These are phyloP conservation scores for Girardinichthys multiradiatus DNA, from an alignment of 2,113 vertebrate species.

Conservation along the genomic window DNA sequence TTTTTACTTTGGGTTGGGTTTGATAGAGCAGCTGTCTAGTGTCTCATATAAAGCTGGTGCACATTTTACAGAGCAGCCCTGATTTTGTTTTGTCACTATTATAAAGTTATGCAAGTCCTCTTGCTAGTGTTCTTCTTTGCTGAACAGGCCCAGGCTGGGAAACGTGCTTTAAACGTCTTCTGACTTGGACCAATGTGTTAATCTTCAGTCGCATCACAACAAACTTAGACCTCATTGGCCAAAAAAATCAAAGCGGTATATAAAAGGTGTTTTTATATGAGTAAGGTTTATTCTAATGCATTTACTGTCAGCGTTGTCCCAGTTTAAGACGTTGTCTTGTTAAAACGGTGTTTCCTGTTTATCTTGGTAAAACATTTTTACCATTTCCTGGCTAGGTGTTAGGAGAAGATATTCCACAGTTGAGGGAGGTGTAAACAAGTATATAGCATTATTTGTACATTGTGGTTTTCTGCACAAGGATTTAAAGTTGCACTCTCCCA, in stretches of 20 bases:
- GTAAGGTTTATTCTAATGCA: no score
- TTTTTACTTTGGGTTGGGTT: no score
- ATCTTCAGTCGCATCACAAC: constrained; percentile 1
- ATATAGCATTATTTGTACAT: not conserved
- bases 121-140: not conserved
- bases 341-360: not conserved
- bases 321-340: not conserved
- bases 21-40: no score
- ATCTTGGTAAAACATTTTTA: not conserved
- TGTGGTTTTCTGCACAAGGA: constrained; percentile 6
- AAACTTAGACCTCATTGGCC: not conserved
- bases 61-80: no score
- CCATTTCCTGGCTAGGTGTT: not conserved
- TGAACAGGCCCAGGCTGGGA: constrained; percentile 4
- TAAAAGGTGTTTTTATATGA: not conserved
- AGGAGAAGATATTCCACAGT: not conserved
- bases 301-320: not conserved
- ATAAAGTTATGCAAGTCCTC: no score
- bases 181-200: not conserved
- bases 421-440: not conserved
- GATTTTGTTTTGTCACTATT: no score
- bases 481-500: not conserved
- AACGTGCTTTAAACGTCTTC: constrained; percentile 28
- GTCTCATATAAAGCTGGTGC: no score
- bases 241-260: not conserved